Percentiles rank a stretch among this genome's conserved stretches.
Conservation (phyloP, 2,797 vertebrate genomes). For the Enteromius anoplus region DNA sequence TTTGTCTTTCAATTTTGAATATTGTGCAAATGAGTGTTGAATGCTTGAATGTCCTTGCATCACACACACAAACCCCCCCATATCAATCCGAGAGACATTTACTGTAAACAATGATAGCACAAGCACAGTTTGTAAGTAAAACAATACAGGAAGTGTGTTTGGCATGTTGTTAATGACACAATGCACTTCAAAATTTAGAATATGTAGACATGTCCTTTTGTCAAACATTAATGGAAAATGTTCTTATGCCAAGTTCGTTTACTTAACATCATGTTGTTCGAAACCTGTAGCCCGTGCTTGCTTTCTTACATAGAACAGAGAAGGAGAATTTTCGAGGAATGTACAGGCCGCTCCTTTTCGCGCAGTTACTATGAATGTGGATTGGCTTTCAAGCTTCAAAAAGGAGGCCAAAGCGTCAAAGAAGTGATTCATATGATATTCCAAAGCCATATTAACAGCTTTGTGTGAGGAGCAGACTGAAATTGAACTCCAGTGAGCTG, state of each 20-base stretch:
- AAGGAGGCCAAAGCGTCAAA: not conserved
- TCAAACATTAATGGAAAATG: not conserved
- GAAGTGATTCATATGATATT: not conserved
- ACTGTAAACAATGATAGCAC: constrained; percentile 21
- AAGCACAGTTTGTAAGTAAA: constrained; percentile 4
- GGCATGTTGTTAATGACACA: not conserved
- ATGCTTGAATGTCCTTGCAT: not conserved
- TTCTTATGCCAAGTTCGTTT: not conserved
- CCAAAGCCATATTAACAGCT: not conserved
- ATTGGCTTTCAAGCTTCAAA: not conserved
- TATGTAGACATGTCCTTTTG: not conserved
- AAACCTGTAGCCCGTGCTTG: not conserved
- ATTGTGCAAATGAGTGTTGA: constrained; percentile 13
- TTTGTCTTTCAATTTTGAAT: constrained; percentile 25
- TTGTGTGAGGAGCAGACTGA: not conserved
- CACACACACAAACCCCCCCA: not conserved
- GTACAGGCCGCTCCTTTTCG: not conserved
- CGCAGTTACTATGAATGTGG: not conserved
- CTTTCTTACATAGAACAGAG: not conserved
- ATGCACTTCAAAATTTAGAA: not conserved
- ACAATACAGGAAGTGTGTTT: not conserved
- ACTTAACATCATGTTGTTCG: not conserved
- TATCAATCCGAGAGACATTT: not conserved
- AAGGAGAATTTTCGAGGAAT: not conserved
- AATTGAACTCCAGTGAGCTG: not conserved